phyloP scores from a whole-genome alignment of 2,113 vertebrate genomes.

The Coryphaenoides rupestris region DNA sequence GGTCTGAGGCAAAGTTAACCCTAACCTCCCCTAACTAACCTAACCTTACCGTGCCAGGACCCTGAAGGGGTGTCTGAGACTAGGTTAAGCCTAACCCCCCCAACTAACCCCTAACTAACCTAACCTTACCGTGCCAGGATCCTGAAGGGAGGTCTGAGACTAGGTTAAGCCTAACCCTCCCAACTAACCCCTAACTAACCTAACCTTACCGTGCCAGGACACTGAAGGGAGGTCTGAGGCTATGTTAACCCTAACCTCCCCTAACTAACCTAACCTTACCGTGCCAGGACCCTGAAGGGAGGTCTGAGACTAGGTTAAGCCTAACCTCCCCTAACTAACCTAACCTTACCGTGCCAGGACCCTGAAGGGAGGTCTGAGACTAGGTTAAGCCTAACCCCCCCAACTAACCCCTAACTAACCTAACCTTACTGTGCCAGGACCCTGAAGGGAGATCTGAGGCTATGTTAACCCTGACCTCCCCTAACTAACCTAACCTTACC shows the following conservation, averaged over 20 bases:
- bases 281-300: constrained; percentile 70
- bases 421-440: constrained; percentile 76
- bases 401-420: no score
- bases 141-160: neutral
- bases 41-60: constrained; percentile 35
- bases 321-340: neutral
- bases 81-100: no score
- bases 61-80: constrained; percentile 59
- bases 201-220: constrained; percentile 77
- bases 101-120: no score
- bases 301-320: constrained; percentile 64
- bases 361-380: neutral
- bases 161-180: no score
- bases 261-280: no score
- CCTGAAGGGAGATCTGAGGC: constrained; percentile 65
- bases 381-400: no score
- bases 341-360: neutral
- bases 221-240: constrained; percentile 65
- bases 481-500: neutral
- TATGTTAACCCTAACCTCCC: constrained; percentile 44
- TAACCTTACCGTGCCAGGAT: neutral
- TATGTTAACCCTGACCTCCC: constrained; percentile 44
- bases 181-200: no score
- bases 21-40: neutral
- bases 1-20: constrained; percentile 65